A percentile compares a stretch with the other conserved stretches of the same genome.
Conservation (phyloP, 2,888 invertebrate genomes). For the Seira musarum region DNA sequence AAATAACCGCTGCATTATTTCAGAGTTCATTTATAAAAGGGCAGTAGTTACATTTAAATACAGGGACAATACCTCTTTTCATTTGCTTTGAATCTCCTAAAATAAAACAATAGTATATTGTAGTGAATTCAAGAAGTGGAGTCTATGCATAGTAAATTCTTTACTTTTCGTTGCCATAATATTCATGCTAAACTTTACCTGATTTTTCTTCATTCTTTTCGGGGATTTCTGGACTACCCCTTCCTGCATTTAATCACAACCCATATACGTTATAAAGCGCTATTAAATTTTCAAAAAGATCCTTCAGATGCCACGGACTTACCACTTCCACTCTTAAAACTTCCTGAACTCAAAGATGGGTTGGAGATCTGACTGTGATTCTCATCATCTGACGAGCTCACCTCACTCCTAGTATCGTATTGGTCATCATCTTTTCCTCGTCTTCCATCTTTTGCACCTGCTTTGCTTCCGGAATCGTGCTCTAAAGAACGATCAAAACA, state of each 20-base stretch:
- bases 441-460: constrained; percentile 19
- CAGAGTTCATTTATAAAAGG: neutral
- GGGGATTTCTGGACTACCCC: constrained; percentile 47
- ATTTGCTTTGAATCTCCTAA: constrained; percentile 46
- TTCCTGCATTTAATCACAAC: constrained; percentile 15
- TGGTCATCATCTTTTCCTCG: constrained; percentile 57
- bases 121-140: neutral
- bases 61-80: constrained; percentile 38
- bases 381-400: constrained; percentile 84
- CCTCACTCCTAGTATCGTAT: constrained; percentile 91
- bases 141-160: constrained; percentile 3
- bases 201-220: constrained; percentile 51
- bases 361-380: constrained; percentile 72
- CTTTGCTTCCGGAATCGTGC: constrained; percentile 46
- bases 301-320: constrained; percentile 17
- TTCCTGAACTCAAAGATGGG: constrained; percentile 66
- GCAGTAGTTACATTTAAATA: too few relatives aligned
- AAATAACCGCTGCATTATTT: neutral
- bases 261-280: too few relatives aligned
- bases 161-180: too few relatives aligned
- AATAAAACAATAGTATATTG: neutral
- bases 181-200: constrained; percentile 20
- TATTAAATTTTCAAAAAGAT: neutral
- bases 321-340: constrained; percentile 68
- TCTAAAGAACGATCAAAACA: constrained; percentile 13